Evolutionary conservation across 1,140 invertebrate species (phyloP), one percentile per base, ranked within the genome.

Genomic region (Psix sp.): DNA sequence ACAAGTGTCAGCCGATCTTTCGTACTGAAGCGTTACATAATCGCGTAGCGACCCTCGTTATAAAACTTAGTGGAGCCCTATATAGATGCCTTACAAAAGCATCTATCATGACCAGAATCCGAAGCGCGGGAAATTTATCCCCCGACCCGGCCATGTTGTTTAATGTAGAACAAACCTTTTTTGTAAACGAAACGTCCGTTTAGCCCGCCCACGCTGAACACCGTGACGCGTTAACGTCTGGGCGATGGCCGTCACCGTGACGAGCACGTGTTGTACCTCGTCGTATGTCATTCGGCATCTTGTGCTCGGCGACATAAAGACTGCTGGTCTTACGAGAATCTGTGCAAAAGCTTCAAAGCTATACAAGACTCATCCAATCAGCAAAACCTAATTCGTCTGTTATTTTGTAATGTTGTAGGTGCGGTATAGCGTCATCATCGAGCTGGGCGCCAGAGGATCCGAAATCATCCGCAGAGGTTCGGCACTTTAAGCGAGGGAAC

Each of bases 221-320:
- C 74, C 76, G 76, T 77, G 57, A 72, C 67, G 72, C 62, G 74
- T 76, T 66, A 78, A 78, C 76, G 82, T 83, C 82, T 85, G 79
- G 80, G 75, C 75, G 84, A 84, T 84, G 83, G 84, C 79, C 83
- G 84, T 82, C 82, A 85, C 81, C 83, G 82, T 86, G 84, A 87
- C 83, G 84, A 83, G 83, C 85, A 86, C 84, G 84, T 84, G 85
- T 82, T 63, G 77, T 81, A 80, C 76, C 79, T 84, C 80, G 82
- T 76, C 79, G 82, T 84, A 78, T 80, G 84, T 83, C 83, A 86
- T 72, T 83, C 74, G 80, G 48, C 76, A 62, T 67, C 65, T 77
- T 66, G 74, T 75, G 45, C 40, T 29, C 33, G 56, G 76, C 67
- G 59, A 67, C 72, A 68, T 71, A 74, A 49, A 74, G 39, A 62